Conservation (phyloP, 2,888 invertebrate species). For the Phyto melanocephala region DNA sequence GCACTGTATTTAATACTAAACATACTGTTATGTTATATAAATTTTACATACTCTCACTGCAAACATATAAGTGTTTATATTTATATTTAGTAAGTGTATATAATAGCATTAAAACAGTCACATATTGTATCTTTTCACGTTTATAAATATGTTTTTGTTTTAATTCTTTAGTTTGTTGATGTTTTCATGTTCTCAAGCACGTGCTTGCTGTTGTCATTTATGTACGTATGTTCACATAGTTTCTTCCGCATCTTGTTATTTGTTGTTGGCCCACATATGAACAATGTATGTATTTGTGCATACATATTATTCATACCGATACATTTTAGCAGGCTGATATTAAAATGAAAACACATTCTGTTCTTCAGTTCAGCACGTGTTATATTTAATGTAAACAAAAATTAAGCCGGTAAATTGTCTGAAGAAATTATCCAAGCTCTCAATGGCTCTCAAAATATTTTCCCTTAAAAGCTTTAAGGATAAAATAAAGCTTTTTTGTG, state of each 20-base stretch:
- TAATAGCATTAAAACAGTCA: background rate
- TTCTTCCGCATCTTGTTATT: slow-evolving; percentile 22
- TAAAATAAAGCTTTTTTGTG: slow-evolving; percentile 24
- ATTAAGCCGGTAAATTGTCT: slow-evolving; percentile 27
- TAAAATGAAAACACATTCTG: slow-evolving; percentile 26
- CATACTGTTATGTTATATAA: background rate
- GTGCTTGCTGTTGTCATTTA: slow-evolving; percentile 24
- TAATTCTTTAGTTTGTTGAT: background rate
- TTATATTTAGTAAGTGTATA: background rate
- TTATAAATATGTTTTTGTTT: background rate
- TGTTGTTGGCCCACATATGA: background rate
- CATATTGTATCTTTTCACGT: background rate
- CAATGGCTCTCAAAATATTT: background rate
- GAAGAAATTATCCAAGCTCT: slow-evolving; percentile 7
- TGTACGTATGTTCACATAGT: background rate
- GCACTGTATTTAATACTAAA: no score
- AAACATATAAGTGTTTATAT: background rate
- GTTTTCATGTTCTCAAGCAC: slow-evolving; percentile 19
- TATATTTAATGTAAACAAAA: slow-evolving; percentile 48
- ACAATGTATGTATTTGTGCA: background rate
- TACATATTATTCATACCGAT: background rate
- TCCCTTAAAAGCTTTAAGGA: slow-evolving; percentile 42
- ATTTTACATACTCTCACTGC: background rate
- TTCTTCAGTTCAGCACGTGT: slow-evolving; percentile 40
- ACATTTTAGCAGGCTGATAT: background rate